Conservation (phyloP, 2,888 invertebrate genomes). For the Eupithecia insigniata region DNA sequence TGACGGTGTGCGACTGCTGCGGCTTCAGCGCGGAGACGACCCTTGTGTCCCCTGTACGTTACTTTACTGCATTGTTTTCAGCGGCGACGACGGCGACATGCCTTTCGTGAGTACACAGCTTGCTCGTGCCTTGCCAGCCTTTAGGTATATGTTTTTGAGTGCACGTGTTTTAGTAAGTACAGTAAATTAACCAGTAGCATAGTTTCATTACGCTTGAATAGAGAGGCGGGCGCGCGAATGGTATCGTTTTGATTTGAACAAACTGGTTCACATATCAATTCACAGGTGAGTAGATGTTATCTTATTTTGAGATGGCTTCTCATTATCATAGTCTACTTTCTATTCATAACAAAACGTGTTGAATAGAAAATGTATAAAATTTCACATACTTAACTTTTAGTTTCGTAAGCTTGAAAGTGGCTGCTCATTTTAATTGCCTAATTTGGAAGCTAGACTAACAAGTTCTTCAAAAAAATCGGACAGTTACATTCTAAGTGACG, state of each 20-base stretch:
- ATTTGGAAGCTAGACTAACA: neutral
- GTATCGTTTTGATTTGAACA: conserved; percentile 32
- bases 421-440: neutral
- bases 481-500: no score
- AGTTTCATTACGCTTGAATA: conserved; percentile 1
- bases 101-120: conserved; percentile 79
- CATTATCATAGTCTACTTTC: conserved; percentile 12
- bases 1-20: conserved; percentile 83
- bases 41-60: conserved; percentile 81
- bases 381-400: neutral
- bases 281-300: conserved; percentile 7
- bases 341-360: neutral
- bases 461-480: no score
- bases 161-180: conserved; percentile 48
- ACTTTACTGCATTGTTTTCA: conserved; percentile 77
- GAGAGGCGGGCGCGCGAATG: neutral
- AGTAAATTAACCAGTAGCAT: neutral
- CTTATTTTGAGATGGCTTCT: conserved; percentile 10
- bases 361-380: neutral
- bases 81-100: conserved; percentile 69
- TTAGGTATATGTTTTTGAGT: conserved; percentile 23
- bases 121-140: conserved; percentile 63
- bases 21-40: conserved; percentile 82
- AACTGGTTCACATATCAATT: conserved; percentile 29
- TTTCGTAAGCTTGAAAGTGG: neutral